Evolutionary conservation across 2,113 vertebrate species (phyloP).

Genomic region (Equus quagga): DNA sequence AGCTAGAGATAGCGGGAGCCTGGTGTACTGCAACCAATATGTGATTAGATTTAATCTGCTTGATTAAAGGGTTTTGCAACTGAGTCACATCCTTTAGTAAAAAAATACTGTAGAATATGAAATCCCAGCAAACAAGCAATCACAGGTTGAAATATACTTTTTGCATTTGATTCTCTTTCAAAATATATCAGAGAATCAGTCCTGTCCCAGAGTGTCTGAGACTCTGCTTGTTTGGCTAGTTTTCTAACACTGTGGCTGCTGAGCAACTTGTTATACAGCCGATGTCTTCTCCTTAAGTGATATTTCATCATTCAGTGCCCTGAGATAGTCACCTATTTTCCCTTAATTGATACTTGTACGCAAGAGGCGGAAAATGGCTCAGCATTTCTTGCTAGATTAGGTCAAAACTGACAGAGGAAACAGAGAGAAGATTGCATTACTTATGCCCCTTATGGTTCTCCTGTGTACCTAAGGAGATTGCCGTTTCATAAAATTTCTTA

Average conservation of each 20-base stretch:
- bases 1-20: neutral
- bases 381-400: constrained; percentile 69
- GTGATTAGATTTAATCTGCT: constrained; percentile 6
- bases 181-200: neutral
- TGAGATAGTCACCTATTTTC: constrained; percentile 57
- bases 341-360: constrained; percentile 64
- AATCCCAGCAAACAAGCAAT: neutral
- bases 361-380: constrained; percentile 49
- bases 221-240: neutral
- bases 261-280: neutral
- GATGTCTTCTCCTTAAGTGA: constrained; percentile 62
- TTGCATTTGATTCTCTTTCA: neutral
- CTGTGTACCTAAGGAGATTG: constrained; percentile 27
- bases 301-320: constrained; percentile 32
- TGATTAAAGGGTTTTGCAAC: neutral
- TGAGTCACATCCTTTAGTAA: neutral
- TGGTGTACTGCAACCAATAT: neutral
- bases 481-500: constrained; percentile 44
- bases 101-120: neutral
- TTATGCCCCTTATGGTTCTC: constrained; percentile 31
- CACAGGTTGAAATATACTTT: neutral
- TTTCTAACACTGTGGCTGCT: neutral
- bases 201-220: neutral
- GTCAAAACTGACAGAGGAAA: constrained; percentile 68
- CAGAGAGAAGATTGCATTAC: constrained; percentile 32